Percentiles rank a stretch among this genome's conserved stretches.
Conservation (phyloP, 2,797 vertebrate species). For the Acrossocheilus fasciatus region DNA sequence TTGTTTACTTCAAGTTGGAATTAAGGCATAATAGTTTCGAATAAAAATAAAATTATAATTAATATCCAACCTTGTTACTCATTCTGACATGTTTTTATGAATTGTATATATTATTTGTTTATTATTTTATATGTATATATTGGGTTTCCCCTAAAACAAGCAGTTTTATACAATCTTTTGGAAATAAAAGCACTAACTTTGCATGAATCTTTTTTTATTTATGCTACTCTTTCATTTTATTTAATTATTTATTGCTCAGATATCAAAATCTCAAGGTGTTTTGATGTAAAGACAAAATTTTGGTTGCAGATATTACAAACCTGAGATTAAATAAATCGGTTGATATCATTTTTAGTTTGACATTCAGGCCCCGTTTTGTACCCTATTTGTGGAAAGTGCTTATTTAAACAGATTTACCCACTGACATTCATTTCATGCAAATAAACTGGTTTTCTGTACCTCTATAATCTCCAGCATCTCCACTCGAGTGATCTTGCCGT, state of each 20-base stretch:
- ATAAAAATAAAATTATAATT: not conserved
- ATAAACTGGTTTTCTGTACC: conserved; percentile 76
- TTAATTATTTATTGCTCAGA: not conserved
- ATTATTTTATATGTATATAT: not conserved
- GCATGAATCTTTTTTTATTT: not conserved
- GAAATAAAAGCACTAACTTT: not conserved
- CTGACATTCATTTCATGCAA: not conserved
- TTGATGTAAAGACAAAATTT: not conserved
- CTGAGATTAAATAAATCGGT: not conserved
- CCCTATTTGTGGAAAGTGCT: not conserved
- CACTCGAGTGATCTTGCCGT: conserved; percentile 98
- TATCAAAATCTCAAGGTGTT: not conserved
- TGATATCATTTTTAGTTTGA: not conserved
- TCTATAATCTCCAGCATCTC: conserved; percentile 99
- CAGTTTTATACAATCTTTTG: not conserved
- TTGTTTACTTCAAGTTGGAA: not conserved
- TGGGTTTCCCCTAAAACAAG: too few relatives aligned
- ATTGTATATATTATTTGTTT: not conserved
- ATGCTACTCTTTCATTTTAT: not conserved
- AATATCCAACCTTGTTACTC: not conserved
- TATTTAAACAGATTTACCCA: not conserved
- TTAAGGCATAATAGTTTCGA: not conserved
- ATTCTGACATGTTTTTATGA: not conserved
- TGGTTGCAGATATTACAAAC: not conserved
- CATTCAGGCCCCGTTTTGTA: not conserved